phyloP scores from a whole-genome alignment of 2,113 vertebrate species.

The Corvus moneduloides region DNA sequence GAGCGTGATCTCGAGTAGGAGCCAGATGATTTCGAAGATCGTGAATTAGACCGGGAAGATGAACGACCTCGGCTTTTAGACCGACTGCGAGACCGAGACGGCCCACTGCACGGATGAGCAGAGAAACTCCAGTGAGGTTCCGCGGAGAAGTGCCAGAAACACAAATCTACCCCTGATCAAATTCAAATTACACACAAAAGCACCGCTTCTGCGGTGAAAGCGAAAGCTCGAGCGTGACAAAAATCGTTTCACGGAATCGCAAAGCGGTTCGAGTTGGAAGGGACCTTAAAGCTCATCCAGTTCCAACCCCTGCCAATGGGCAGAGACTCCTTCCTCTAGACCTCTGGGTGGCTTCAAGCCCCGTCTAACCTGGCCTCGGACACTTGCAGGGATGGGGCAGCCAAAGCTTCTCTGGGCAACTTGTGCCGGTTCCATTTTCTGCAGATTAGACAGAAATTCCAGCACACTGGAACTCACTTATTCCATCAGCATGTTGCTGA shows the following conservation, averaged over 20 bases:
- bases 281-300: background rate
- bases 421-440: background rate
- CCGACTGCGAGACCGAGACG: constrained; percentile 84
- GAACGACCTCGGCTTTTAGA: constrained; percentile 93
- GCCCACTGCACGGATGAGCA: constrained; percentile 64
- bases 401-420: background rate
- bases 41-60: constrained; percentile 88
- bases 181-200: background rate
- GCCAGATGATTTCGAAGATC: constrained; percentile 91
- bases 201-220: background rate
- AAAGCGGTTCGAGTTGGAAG: background rate
- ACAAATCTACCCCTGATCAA: background rate
- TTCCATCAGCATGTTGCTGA: background rate
- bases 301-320: background rate
- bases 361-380: background rate
- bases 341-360: background rate
- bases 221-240: background rate
- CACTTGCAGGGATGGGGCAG: background rate
- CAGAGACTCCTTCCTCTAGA: background rate
- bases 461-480: background rate
- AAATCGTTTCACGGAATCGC: background rate
- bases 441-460: background rate
- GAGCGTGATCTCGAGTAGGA: constrained; percentile 87
- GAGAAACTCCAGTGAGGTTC: background rate
- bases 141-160: background rate